Evolutionary conservation across 37 sponge, comb jelly and placozoan species (phyloP).

Genomic region (Halichondria panicea): DNA sequence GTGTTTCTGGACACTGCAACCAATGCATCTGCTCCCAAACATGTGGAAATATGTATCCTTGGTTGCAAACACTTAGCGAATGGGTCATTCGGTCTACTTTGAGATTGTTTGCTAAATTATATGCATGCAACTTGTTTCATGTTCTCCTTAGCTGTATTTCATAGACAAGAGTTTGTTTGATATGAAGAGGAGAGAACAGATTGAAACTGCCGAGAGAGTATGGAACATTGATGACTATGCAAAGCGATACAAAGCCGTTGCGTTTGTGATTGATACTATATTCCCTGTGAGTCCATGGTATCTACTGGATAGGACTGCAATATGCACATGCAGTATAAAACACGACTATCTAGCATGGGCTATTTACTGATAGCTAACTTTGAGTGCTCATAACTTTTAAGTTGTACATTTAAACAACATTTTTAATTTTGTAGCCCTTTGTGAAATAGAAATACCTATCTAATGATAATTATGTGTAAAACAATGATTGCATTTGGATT

Average conservation of each 20-base stretch:
- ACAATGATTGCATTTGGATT: background rate
- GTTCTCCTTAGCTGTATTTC: background rate
- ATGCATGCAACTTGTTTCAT: background rate
- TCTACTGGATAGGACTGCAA: background rate
- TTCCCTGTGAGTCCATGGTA: slow-evolving; percentile 42
- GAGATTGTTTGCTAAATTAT: background rate
- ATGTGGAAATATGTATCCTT: slow-evolving; percentile 29
- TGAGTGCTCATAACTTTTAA: no score
- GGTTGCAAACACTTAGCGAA: background rate
- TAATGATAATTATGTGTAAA: background rate
- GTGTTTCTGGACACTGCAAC: background rate
- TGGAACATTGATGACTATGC: slow-evolving; percentile 47
- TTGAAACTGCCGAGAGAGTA: slow-evolving; percentile 45
- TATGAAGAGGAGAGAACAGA: slow-evolving; percentile 44
- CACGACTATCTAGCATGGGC: no score
- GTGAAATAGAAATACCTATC: no score
- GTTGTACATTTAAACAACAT: no score
- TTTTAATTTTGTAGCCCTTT: no score
- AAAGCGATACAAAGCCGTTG: slow-evolving; percentile 63
- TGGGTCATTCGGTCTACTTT: background rate
- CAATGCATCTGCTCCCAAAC: background rate
- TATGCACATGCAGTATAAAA: no score
- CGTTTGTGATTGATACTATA: slow-evolving; percentile 41
- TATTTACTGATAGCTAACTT: no score
- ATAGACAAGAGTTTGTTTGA: slow-evolving; percentile 33